Conservation (phyloP, 2,888 invertebrate species). For the Phymatocera aterrima region DNA sequence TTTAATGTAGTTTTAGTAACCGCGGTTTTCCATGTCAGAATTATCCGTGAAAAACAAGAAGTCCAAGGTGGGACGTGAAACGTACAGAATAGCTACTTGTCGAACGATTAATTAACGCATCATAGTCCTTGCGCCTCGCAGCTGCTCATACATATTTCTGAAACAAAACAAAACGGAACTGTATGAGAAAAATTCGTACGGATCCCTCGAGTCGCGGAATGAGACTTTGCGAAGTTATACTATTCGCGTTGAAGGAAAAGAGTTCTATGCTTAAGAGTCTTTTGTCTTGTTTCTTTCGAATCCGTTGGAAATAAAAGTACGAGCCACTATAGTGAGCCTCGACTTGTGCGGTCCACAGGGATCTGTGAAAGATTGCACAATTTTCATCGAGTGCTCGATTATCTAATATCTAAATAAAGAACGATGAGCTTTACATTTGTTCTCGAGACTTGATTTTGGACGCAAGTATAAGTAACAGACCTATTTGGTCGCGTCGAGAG, state of each 20-base stretch:
- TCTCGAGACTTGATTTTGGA: neutral
- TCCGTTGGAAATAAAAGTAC: neutral
- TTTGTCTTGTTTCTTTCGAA: too few relatives aligned
- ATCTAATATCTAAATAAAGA: slow-evolving; percentile 34
- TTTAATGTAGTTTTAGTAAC: slow-evolving; percentile 8
- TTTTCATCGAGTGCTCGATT: slow-evolving; percentile 37
- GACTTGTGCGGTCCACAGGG: slow-evolving; percentile 18
- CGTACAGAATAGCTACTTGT: neutral
- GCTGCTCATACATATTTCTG: neutral
- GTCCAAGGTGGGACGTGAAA: too few relatives aligned
- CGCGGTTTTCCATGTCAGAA: neutral
- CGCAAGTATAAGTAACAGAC: slow-evolving; percentile 23
- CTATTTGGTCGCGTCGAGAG: slow-evolving; percentile 24
- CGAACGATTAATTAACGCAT: neutral
- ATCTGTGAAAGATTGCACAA: neutral
- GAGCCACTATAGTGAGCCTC: neutral
- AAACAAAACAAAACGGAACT: too few relatives aligned
- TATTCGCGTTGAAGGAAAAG: neutral
- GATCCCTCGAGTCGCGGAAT: neutral
- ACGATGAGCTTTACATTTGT: neutral
- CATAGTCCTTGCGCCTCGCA: neutral
- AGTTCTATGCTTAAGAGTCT: neutral
- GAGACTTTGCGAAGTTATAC: neutral
- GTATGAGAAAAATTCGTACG: neutral
- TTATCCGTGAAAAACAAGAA: neutral